phyloP scores from a whole-genome alignment of 2,888 invertebrate genomes.

The Didymodactylos carnosus region DNA sequence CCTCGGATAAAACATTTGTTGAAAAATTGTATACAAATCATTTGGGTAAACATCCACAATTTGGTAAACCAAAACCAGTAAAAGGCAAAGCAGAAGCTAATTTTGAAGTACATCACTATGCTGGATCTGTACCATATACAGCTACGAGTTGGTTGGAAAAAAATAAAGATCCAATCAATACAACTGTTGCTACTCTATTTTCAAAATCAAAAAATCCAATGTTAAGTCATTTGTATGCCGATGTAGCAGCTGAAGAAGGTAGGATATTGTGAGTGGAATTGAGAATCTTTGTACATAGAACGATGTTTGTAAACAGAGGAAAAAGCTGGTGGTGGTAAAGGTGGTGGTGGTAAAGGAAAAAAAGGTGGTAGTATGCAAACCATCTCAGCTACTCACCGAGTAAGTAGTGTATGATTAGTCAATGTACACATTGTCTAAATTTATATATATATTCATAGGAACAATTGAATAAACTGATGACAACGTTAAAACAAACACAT shows the following conservation, averaged over 20 bases:
- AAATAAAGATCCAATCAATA: slow-evolving; percentile 99
- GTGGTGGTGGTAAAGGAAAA: slow-evolving; percentile 38
- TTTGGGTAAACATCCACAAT: slow-evolving; percentile 92
- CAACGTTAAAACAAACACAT: slow-evolving; percentile 77
- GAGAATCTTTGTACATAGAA: too few species aligned
- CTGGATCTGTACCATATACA: slow-evolving; percentile 55
- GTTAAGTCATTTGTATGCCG: background rate
- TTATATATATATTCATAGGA: slow-evolving; percentile 8
- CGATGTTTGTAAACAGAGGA: too few species aligned
- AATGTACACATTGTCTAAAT: too few species aligned
- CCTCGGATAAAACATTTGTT: slow-evolving; percentile 89
- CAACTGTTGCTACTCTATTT: slow-evolving; percentile 49
- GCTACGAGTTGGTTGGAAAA: slow-evolving; percentile 90
- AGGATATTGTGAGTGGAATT: too few species aligned
- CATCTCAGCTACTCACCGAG: slow-evolving; percentile 91
- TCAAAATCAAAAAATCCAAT: background rate
- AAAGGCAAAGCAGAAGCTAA: slow-evolving; percentile 76
- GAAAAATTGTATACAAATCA: slow-evolving; percentile 97
- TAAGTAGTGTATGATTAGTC: slow-evolving; percentile 33
- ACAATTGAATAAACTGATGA: slow-evolving; percentile 79
- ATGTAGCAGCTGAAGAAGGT: slow-evolving; percentile 28
- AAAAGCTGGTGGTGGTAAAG: slow-evolving; percentile 33
- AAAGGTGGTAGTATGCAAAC: slow-evolving; percentile 96
- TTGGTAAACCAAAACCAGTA: slow-evolving; percentile 62
- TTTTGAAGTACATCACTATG: slow-evolving; percentile 97